phyloP scores from a whole-genome alignment of 2,888 invertebrate genomes.

The Deilephila porcellus region DNA sequence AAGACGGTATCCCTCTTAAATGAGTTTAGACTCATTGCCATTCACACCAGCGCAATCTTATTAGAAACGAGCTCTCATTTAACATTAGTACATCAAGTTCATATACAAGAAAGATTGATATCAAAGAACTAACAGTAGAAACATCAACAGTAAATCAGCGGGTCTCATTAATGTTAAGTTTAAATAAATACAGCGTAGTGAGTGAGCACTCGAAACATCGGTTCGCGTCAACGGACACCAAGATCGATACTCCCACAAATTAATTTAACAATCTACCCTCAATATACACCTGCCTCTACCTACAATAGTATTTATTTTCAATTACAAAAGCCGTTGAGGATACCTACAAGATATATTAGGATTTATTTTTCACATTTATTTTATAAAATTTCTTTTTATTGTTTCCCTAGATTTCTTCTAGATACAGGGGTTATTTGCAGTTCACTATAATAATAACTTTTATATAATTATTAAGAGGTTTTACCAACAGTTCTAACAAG shows the following conservation, averaged over 20 bases:
- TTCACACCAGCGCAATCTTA: too few relatives aligned
- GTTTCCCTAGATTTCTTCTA: conserved; percentile 3
- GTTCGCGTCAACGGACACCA: conserved; percentile 46
- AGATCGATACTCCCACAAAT: background rate
- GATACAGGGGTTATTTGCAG: conserved; percentile 3
- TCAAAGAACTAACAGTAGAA: background rate
- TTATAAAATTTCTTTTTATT: background rate
- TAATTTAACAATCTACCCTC: conserved; percentile 1
- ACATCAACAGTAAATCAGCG: background rate
- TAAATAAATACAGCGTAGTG: conserved; percentile 45
- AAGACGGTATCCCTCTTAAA: too few relatives aligned
- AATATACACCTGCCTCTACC: background rate
- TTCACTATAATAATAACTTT: background rate
- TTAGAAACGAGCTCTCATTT: too few relatives aligned
- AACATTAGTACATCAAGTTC: too few relatives aligned
- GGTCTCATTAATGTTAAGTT: background rate
- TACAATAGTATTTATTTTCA: background rate
- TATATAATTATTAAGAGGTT: background rate
- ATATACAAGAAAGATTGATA: background rate
- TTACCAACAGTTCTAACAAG: conserved; percentile 6
- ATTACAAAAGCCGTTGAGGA: conserved; percentile 3
- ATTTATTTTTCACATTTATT: conserved; percentile 12
- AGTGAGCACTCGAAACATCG: conserved; percentile 38
- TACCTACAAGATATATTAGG: conserved; percentile 1
- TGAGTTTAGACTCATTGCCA: too few relatives aligned